These are phyloP conservation scores for Eulemur macaco DNA, from an alignment of 2,113 vertebrate species.

Conservation along the genomic window DNA sequence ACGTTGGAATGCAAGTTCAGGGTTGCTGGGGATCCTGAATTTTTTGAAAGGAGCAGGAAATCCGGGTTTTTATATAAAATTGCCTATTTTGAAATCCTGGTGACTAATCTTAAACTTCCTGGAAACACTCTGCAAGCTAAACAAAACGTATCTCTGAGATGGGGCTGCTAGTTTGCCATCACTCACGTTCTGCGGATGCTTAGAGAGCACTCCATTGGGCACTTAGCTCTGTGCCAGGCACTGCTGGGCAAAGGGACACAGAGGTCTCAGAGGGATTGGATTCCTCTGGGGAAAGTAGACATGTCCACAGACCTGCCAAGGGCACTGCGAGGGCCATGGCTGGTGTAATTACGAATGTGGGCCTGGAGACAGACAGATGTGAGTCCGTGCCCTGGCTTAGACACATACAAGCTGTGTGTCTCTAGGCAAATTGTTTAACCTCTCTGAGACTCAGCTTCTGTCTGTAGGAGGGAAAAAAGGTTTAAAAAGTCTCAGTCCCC, in stretches of 20 bases:
- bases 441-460: conserved; percentile 45
- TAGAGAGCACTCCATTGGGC: neutral
- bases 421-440: conserved; percentile 19
- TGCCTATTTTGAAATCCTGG: neutral
- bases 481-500: neutral
- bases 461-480: neutral
- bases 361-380: neutral
- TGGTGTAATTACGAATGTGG: neutral
- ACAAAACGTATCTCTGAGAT: neutral
- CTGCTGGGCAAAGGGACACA: neutral
- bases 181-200: neutral
- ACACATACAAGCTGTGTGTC: conserved; percentile 20
- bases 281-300: neutral
- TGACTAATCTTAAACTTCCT: conserved; percentile 53
- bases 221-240: neutral
- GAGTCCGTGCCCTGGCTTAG: neutral
- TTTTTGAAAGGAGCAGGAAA: conserved; percentile 10
- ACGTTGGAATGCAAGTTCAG: neutral
- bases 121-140: conserved; percentile 38
- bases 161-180: neutral
- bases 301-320: neutral
- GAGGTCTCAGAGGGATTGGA: neutral
- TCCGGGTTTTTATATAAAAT: conserved; percentile 23
- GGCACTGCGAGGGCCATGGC: neutral
- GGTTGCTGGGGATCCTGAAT: conserved; percentile 5